Evolutionary conservation across 1,140 invertebrate genomes (phyloP).

Genomic region (Caenorhabditis elegans): WBcel235 BX284603.4:6366501-6367000

Average conservation of each 20-base stretch:
- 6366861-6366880: neutral
- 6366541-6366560: too few species aligned
- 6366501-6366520: neutral
- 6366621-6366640: neutral
- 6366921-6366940: too few species aligned
- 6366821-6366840: neutral
- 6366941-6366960: too few species aligned
- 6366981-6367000: too few species aligned
- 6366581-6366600: neutral
- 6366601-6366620: neutral
- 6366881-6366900: neutral
- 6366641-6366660: conserved; percentile 8
- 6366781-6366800: conserved; percentile 23
- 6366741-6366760: neutral
- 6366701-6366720: conserved; percentile 5
- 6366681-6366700: too few species aligned
- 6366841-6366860: neutral
- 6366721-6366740: conserved; percentile 41
- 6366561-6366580: neutral
- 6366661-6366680: neutral
- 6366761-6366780: neutral
- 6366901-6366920: too few species aligned
- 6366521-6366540: neutral
- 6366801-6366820: conserved; percentile 30
- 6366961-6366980: too few species aligned